Evolutionary conservation across 2,888 invertebrate species (phyloP), one percentile per base, ranked within the genome.

Genomic region (Epinotia nisella): DNA sequence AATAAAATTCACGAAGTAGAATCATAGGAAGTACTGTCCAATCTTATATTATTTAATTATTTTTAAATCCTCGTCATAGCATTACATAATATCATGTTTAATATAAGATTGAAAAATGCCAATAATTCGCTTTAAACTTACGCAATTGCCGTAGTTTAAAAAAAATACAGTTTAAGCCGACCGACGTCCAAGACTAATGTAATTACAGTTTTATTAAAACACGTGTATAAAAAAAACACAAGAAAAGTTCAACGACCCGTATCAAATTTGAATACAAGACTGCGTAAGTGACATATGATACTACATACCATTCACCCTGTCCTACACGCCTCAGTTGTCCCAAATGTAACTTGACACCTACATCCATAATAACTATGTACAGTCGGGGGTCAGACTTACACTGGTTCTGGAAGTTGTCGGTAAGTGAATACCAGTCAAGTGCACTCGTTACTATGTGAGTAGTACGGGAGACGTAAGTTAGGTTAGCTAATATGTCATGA

Each of bases 391-490:
- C 49, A 49, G 49, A 4, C 15, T n/a, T n/a, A n/a, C 49, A 49
- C 49, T 49, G 49, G 49, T 49, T n/a, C n/a, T 13, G n/a, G n/a
- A n/a, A n/a, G 49, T 49, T 49, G n/a, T 3, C 49, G 35, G 35
- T 49, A 49, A 49, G 49, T 49, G 49, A 49, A 49, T 49, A 49
- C 49, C 49, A 49, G 49, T 55, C 13, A 13, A 21, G 77, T 75
- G 75, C 77, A 67, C 75, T 70, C 67, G 74, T 75, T 64, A 70
- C 74, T 74, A 74, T 72, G 68, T 60, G 55, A 21, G 19, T 66
- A 56, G 66, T 11, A 55, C 41, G 55, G 41, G 66, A 2, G 41
- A 41, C 66, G 41, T 24, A 56, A 17, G 39, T 39, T n/a, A 41
- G 21, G 21, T 56, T 56, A 66, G n/a, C 41, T 39, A 56, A 2